Conservation (phyloP, 2,797 vertebrate species). For the Harpagifer antarcticus region DNA sequence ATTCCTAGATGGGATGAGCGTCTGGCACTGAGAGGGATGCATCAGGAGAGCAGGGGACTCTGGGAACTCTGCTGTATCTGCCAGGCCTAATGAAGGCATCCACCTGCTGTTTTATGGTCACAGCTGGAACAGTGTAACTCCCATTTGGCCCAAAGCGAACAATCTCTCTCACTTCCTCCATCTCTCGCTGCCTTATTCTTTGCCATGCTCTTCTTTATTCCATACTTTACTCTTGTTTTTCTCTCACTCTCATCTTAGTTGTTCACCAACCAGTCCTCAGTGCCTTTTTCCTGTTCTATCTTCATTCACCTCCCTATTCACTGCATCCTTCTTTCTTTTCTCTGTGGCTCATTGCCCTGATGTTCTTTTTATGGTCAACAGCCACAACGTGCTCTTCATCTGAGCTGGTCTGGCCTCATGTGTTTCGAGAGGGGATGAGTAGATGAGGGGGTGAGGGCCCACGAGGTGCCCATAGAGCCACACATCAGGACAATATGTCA, state of each 20-base stretch:
- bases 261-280: conserved; percentile 28
- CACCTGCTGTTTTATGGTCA: conserved; percentile 99
- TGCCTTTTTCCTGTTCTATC: conserved; percentile 25
- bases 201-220: conserved; percentile 25
- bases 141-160: conserved; percentile 75
- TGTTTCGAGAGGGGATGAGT: conserved; percentile 70
- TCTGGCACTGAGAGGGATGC: conserved; percentile 88
- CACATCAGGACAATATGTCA: conserved; percentile 80
- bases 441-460: conserved; percentile 66
- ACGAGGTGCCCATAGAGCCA: conserved; percentile 73
- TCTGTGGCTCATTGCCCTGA: conserved; percentile 95
- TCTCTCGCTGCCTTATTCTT: conserved; percentile 59
- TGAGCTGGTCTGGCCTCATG: conserved; percentile 74
- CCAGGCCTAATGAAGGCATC: conserved; percentile 97
- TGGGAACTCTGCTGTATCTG: conserved; percentile 93
- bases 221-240: conserved; percentile 20
- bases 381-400: conserved; percentile 97
- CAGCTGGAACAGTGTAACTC: conserved; percentile 91
- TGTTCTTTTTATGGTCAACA: conserved; percentile 99
- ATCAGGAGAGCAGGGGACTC: conserved; percentile 83
- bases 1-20: conserved; percentile 86
- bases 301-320: conserved; percentile 74
- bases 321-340: conserved; percentile 80
- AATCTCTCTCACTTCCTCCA: conserved; percentile 79
- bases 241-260: conserved; percentile 40